Base-by-base conservation (phyloP, 64 coral and sea anemone genomes). In the Cladopsammia gracilis region DNA sequence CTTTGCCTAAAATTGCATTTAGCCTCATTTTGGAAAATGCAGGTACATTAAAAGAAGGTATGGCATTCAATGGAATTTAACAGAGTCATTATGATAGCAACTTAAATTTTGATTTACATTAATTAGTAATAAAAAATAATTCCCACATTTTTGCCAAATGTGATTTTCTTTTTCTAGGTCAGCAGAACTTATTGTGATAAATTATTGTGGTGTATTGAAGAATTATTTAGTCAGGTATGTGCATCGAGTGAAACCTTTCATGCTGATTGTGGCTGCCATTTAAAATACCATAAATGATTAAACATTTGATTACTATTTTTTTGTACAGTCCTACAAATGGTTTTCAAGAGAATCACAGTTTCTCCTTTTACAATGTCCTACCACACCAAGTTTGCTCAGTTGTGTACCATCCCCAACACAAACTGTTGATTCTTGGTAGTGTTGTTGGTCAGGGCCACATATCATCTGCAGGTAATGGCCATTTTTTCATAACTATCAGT, bases 281-380 rank as follows among this genome's bases (percentile, higher is more conserved):
- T 71, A 16, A 74, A 44, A 25, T 11, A 4, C 22, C 12, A 75
- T n/a, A n/a, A n/a, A n/a, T n/a, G n/a, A n/a, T 70, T 5, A 18
- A 70, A 61, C 26, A 15, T n/a, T 87, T 79, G 10, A 19, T 87
- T 24, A 20, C 87, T 58, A 4, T 69, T 62, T 34, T 34, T 49
- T 76, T 89, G n/a, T n/a, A 42, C 65, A 98, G 97, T 54, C 56
- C 90, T 44, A 90, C 91, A 43, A 96, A 88, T 94, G 97, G 94
- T 42, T 96, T 88, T 77, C 97, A 98, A 58, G 83, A 98, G 89
- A 98, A 94, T 60, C 83, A 91, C 64, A 84, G n/a, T 19, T 98
- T 96, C 48, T 95, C 86, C 5, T 98, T 98, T 87, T 77, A 70
- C 34, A 89, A 89, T 64, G 56, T 89, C 20, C 43, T 98, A 13